Conservation (phyloP, 23 tunicate species). For the Diplosoma virens region DNA sequence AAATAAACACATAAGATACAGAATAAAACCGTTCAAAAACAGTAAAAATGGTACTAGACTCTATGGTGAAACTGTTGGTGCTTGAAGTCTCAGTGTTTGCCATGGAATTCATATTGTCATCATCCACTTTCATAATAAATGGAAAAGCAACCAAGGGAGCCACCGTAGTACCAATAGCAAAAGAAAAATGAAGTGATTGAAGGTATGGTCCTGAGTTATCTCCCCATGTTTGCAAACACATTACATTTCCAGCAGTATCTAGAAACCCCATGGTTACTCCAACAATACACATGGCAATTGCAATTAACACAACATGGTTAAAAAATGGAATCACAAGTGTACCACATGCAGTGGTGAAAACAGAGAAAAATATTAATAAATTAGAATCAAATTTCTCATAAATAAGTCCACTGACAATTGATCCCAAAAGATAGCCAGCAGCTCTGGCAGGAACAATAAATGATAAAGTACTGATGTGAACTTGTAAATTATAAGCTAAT, state of each 20-base stretch:
- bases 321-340: slow-evolving; percentile 26
- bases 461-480: slow-evolving; percentile 26
- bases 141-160: slow-evolving; percentile 73
- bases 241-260: slow-evolving; percentile 80
- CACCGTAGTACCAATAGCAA: slow-evolving; percentile 72
- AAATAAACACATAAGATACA: slow-evolving; percentile 51
- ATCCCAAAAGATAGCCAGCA: slow-evolving; percentile 64
- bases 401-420: slow-evolving; percentile 59
- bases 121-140: slow-evolving; percentile 40
- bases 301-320: slow-evolving; percentile 3
- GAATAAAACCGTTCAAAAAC: background rate
- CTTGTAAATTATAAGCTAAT: slow-evolving; percentile 52
- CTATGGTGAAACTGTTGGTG: too few species aligned
- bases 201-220: slow-evolving; percentile 65
- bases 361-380: slow-evolving; percentile 29
- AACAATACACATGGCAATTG: slow-evolving; percentile 24
- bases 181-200: slow-evolving; percentile 71
- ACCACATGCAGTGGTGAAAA: slow-evolving; percentile 42
- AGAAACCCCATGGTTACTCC: slow-evolving; percentile 66
- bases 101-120: background rate
- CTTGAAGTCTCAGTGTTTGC: too few species aligned
- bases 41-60: too few species aligned
- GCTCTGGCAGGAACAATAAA: slow-evolving; percentile 64
- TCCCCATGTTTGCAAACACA: slow-evolving; percentile 72
- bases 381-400: slow-evolving; percentile 32